These are phyloP conservation scores for Geophilus truncorum DNA, from an alignment of 2,888 invertebrate genomes.

Conservation along the genomic window DNA sequence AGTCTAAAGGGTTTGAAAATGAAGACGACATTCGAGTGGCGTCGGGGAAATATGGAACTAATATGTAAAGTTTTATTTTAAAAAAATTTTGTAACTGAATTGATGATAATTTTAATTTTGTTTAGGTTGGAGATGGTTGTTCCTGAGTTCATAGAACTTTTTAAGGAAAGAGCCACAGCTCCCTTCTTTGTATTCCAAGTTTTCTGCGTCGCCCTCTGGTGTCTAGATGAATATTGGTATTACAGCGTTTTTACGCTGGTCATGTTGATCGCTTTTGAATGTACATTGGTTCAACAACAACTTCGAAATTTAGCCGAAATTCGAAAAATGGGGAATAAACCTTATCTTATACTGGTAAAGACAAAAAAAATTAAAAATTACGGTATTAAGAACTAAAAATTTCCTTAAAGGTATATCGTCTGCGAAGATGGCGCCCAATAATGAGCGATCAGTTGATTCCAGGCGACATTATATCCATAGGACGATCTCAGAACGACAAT, in stretches of 20 bases:
- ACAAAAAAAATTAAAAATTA: neutral
- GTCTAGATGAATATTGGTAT: conserved; percentile 96
- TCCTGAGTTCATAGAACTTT: conserved; percentile 93
- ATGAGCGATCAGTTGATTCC: conserved; percentile 84
- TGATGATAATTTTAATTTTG: neutral
- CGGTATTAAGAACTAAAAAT: neutral
- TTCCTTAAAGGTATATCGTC: conserved; percentile 72
- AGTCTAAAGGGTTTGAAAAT: conserved; percentile 80
- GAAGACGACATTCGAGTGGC: conserved; percentile 71
- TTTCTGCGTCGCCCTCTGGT: conserved; percentile 98
- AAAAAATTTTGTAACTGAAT: neutral
- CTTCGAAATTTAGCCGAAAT: conserved; percentile 97
- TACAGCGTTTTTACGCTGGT: conserved; percentile 93
- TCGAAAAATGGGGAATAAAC: conserved; percentile 98
- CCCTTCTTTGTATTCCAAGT: conserved; percentile 99
- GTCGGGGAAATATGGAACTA: conserved; percentile 79
- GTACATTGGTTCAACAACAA: conserved; percentile 96
- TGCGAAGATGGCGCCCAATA: conserved; percentile 80
- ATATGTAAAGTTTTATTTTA: conserved; percentile 60
- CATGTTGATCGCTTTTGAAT: conserved; percentile 95
- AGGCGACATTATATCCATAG: conserved; percentile 93
- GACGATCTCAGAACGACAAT: conserved; percentile 77
- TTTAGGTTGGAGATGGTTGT: conserved; percentile 70
- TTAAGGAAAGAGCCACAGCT: conserved; percentile 95
- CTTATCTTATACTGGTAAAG: conserved; percentile 70